Base-by-base conservation (phyloP, 64 coral and sea anemone genomes). In the Porites australiensis region DNA sequence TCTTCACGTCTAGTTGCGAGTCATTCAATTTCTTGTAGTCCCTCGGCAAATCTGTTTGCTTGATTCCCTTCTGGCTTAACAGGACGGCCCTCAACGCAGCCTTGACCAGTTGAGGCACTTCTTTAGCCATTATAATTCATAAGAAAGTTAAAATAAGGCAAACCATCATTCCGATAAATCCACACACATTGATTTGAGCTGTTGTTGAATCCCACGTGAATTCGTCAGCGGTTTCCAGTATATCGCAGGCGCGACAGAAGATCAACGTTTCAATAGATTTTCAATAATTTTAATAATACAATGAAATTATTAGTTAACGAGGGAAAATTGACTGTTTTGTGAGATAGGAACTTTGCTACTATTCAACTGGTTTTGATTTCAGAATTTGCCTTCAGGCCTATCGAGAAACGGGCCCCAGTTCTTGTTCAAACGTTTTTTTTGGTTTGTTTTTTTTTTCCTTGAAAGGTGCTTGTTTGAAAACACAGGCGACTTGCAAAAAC, bases 11-110 rank as follows among this genome's bases (percentile, higher is more conserved):
- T 13, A 94, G 68, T 21, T 70, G 86, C 0, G 65, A 48, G 44
- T 75, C 47, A 18, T 66, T 63, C 13, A 77, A 37, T 11, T 90
- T 94, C 13, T 88, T 50, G 46, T 90, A 94, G n/a, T 96, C 95
- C 0, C 49, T 43, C 19, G 54, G 63, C 6, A 96, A 51, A 7
- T 74, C 37, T 11, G 75, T 94, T 59, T 94, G 91, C 12, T 79
- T 89, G 59, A 96, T 77, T 7, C 82, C 82, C 61, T 93, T 96
- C 11, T 22, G 5, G 15, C 80, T 46, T 2, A 96, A 55, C 76
- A 96, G 45, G 20, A 93, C 81, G 19, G 95, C 87, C 43, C 92
- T 88, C 14, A 96, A 76, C 2, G 72, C 90, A 3, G 19, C 19
- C 83, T 88, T 96, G 3, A 88, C 37, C 3, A 55, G 8, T n/a